Conservation (phyloP, 2,113 vertebrate species). For the Choloepus hoffmanni region DNA sequence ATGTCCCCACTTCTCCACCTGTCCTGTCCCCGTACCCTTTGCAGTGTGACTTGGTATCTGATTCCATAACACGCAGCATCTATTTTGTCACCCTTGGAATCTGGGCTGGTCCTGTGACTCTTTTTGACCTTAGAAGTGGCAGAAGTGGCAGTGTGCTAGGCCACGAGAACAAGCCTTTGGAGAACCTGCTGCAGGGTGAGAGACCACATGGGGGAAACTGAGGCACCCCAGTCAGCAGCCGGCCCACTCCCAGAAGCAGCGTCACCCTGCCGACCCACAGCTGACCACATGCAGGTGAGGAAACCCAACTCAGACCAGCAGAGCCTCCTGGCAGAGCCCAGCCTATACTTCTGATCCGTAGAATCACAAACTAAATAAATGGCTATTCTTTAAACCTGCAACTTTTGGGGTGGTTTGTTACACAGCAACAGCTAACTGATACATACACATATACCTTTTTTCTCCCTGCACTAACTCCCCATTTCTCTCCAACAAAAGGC, state of each 20-base stretch:
- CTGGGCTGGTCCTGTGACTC: not conserved
- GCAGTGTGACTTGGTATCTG: too few relatives aligned
- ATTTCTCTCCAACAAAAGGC: not conserved
- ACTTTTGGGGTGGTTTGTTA: not conserved
- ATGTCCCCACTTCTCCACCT: accelerated
- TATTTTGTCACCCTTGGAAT: not conserved
- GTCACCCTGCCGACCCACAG: not conserved
- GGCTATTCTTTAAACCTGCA: not conserved
- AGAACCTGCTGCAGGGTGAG: not conserved
- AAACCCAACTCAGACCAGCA: not conserved
- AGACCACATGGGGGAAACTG: not conserved
- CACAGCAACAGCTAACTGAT: not conserved
- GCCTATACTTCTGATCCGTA: not conserved
- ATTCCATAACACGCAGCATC: not conserved
- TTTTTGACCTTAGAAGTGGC: not conserved
- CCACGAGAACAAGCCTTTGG: not conserved
- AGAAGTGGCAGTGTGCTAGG: not conserved
- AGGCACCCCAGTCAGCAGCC: not conserved
- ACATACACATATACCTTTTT: not conserved
- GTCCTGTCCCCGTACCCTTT: not conserved
- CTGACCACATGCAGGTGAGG: accelerated
- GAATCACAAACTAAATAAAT: not conserved
- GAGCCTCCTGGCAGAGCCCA: not conserved
- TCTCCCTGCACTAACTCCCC: not conserved
- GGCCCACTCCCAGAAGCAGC: too few relatives aligned